Base-by-base conservation (phyloP, 2,797 vertebrate genomes). In the Lagorchestes hirsutus region DNA sequence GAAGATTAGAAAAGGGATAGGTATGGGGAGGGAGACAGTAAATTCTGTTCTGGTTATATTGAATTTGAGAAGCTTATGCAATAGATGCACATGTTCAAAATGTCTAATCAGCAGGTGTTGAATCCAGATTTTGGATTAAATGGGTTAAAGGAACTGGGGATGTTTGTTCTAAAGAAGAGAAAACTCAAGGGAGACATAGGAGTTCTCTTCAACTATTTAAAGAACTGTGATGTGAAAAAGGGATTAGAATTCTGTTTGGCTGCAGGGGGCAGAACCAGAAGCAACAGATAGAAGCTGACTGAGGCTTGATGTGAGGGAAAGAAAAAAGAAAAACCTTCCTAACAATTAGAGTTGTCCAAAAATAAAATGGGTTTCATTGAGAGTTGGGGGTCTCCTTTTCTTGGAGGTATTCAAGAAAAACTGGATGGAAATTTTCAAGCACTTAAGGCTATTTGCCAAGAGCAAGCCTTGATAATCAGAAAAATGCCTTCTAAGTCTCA, bases 11-110 rank as follows among this genome's bases (percentile, higher is more conserved):
- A 28, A 52, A 2, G 0, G 59, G 34, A 74, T 74, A 67, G 4
- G 34, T 74, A 74, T 50, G 28, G 9, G 55, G n/a, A 28, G 82
- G 52, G 29, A 55, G 27, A 22, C 16, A 11, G 1, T 2, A 27
- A 46, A 55, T 46, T 22, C 55, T 34, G 40, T 1, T 14, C 5
- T 3, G 0, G 0, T 2, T 5, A 0, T 4, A 5, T 11, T 28
- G 6, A 5, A 6, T 22, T 34, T 0, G 9, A 4, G 2, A 40
- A 10, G 74, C 18, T 22, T 24, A 24, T 24, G 18, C 4, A 24
- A 82, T 46, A 82, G 14, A 74, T 74, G 34, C 16, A 22, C 10
- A 10, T 22, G 2, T 82, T 82, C 67, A 82, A 46, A 82, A 82
- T 46, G 67, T 46, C 67, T 46, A 40, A 24, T 82, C 18, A 82